Conservation (phyloP, 2,113 vertebrate species). For the Orientallactaga bullata region DNA sequence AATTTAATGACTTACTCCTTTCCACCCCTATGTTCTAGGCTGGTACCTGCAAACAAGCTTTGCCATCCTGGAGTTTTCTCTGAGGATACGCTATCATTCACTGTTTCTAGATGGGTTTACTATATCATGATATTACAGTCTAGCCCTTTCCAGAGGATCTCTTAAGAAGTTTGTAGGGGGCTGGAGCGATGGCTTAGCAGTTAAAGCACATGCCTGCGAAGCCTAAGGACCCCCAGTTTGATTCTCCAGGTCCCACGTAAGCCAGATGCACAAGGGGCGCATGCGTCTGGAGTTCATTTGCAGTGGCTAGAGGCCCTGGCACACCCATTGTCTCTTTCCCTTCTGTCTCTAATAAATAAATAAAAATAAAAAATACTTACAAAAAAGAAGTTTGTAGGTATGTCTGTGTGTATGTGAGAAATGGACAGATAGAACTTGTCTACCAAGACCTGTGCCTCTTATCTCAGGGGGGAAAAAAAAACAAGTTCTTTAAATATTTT, state of each 20-base stretch:
- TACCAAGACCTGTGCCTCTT: not conserved
- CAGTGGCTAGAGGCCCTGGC: too few relatives aligned
- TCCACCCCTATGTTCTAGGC: not conserved
- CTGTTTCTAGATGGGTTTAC: constrained; percentile 11
- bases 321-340: too few relatives aligned
- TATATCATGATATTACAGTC: not conserved
- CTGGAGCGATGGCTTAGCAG: too few relatives aligned
- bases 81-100: not conserved
- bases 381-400: not conserved
- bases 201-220: too few relatives aligned
- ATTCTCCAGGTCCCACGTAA: too few relatives aligned
- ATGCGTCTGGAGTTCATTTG: too few relatives aligned
- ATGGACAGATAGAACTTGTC: not conserved
- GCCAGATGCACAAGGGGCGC: too few relatives aligned
- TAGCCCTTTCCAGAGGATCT: constrained; percentile 17
- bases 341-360: too few relatives aligned
- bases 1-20: not conserved
- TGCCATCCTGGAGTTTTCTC: not conserved
- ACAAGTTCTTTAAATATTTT: not conserved
- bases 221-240: too few relatives aligned
- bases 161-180: not conserved
- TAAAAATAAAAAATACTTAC: too few relatives aligned
- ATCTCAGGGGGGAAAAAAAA: not conserved
- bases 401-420: not conserved
- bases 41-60: constrained; percentile 24